Base-by-base conservation (phyloP, 2,797 vertebrate species). In the Acanthurus lineatus region DNA sequence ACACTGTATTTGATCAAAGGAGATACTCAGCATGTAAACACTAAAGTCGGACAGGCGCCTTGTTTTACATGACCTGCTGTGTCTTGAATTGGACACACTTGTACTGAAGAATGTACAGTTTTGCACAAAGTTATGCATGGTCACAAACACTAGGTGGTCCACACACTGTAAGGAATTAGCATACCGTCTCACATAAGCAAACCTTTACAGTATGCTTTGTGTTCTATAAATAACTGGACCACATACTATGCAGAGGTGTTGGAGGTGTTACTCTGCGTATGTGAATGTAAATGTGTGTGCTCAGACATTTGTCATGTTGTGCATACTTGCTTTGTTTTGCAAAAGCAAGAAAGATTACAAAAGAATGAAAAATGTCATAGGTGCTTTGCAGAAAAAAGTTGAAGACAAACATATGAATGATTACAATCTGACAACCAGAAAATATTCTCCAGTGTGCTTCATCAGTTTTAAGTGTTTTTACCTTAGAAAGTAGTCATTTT, bases 101-200 rank as follows among this genome's bases (percentile, higher is more conserved):
- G 32, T 35, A 3, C 32, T 35, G 6, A 35, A 35, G 7, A 35
- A 35, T 35, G 32, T 35, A 35, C 32, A 3, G 32, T 35, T 35
- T 35, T 35, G 32, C 6, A 35, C 6, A 35, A 35, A 35, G 32
- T 35, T 7, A 35, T 74, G 56, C 61, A 71, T 22, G 20, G 79
- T 72, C 79, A 78, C 73, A 53, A 73, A 8, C 71, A 53, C 42
- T 73, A 53, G 79, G 87, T 80, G 83, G 77, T 83, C 77, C 32
- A 7, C 61, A 53, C 58, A 49, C 12, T 45, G 54, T 70, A 19
- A 54, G 73, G 9, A 76, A 84, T 82, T 52, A 81, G 45, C 76
- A 79, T 83, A 81, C 73, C 0, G 75, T 87, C 85, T 74, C 77
- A 73, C 70, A 69, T 68, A 67, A 74, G 53, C 40, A 69, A 84